Evolutionary conservation across 2,113 vertebrate species (phyloP).

Genomic region (Cervus canadensis): DNA sequence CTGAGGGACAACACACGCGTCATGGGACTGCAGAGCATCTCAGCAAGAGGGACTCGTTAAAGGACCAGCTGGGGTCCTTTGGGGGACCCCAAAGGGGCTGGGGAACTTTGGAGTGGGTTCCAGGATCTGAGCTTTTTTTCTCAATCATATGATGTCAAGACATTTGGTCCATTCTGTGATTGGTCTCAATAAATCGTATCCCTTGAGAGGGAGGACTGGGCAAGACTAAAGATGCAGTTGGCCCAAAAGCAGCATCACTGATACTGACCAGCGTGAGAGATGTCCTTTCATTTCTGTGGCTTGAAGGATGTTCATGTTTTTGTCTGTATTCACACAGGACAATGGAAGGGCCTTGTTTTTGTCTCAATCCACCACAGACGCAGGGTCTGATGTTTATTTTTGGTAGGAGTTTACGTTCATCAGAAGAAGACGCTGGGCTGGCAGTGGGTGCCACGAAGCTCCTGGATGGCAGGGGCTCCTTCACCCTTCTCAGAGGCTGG

Average conservation of each 20-base stretch:
- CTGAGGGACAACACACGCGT: fast-evolving
- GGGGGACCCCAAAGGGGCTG: no score
- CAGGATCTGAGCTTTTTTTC: neutral
- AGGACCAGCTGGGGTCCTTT: no score
- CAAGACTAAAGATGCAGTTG: neutral
- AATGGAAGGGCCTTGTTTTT: neutral
- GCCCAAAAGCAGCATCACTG: neutral
- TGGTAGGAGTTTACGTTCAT: neutral
- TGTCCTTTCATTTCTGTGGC: no score
- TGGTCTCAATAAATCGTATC: neutral
- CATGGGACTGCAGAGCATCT: fast-evolving
- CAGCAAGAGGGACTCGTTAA: fast-evolving
- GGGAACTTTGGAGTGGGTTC: neutral
- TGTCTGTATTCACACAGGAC: neutral
- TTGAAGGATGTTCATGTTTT: neutral
- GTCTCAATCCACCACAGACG: no score
- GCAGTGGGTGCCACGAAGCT: neutral
- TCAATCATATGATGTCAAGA: neutral
- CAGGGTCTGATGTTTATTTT: neutral
- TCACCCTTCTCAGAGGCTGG: neutral
- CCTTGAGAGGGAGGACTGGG: neutral
- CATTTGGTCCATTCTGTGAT: no score
- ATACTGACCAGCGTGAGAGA: fast-evolving
- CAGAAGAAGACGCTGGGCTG: neutral
- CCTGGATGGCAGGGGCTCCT: no score